Conservation (phyloP, 2,113 vertebrate genomes). For the Platichthys flesus region DNA sequence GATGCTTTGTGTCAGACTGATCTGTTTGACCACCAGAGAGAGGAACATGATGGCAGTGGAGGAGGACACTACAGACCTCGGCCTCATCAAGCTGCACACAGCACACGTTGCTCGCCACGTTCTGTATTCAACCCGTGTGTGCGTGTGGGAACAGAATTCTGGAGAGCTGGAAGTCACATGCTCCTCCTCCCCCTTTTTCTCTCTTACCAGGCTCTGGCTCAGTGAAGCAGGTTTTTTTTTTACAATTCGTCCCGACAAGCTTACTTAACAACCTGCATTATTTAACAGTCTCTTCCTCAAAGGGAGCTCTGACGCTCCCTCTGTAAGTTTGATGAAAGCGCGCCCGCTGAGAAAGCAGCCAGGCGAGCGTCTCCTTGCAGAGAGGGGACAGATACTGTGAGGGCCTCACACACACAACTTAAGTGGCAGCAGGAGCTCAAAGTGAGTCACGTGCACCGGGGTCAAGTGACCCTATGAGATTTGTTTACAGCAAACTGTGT, state of each 20-base stretch:
- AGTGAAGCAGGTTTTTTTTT: constrained; percentile 56
- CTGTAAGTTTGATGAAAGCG: constrained; percentile 47
- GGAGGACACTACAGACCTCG: background rate
- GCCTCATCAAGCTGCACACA: constrained; percentile 1
- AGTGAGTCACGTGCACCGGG: constrained; percentile 19
- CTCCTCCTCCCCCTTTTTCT: background rate
- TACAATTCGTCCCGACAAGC: constrained; percentile 67
- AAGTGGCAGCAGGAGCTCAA: background rate
- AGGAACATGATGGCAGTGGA: constrained; percentile 8
- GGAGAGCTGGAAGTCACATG: constrained; percentile 53
- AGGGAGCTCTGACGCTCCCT: constrained; percentile 37
- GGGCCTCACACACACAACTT: background rate
- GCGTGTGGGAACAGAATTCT: constrained; percentile 44
- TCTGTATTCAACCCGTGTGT: constrained; percentile 36
- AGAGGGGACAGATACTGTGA: background rate
- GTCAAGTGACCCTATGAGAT: constrained; percentile 27
- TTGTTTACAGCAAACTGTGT: background rate
- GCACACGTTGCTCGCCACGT: constrained; percentile 42
- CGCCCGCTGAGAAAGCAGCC: constrained; percentile 20
- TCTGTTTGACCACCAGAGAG: constrained; percentile 22
- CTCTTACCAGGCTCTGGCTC: constrained; percentile 55
- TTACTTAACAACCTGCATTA: constrained; percentile 80
- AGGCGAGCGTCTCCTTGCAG: background rate
- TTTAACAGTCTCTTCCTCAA: constrained; percentile 69
- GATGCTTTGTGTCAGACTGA: constrained; percentile 14